Conservation (phyloP, 2,888 invertebrate species). For the Tromatobia lineatoria region DNA sequence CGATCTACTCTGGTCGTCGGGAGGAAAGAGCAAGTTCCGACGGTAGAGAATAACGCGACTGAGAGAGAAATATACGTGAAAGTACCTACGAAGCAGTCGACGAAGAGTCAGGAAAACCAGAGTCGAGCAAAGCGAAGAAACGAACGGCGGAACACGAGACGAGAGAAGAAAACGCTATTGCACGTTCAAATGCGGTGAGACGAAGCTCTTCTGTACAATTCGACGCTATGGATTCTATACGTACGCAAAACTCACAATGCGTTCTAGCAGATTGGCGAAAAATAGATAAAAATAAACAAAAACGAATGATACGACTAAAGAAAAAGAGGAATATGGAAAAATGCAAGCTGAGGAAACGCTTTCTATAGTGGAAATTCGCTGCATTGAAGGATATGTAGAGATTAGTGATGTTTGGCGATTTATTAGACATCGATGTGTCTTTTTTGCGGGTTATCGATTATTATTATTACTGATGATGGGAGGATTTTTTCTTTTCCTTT, state of each 20-base stretch:
- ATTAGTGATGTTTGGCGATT: too few species aligned
- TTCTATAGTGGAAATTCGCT: slow-evolving; percentile 1
- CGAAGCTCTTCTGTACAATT: slow-evolving; percentile 11
- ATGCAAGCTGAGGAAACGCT: slow-evolving; percentile 11
- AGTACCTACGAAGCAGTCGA: slow-evolving; percentile 8
- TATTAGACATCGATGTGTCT: too few species aligned
- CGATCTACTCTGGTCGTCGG: not conserved
- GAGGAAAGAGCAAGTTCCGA: not conserved
- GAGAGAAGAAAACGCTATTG: slow-evolving; percentile 6
- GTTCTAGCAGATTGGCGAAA: not conserved
- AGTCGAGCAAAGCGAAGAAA: not conserved
- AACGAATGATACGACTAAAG: too few species aligned
- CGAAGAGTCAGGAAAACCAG: slow-evolving; percentile 6
- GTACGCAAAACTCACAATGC: not conserved
- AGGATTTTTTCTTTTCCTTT: too few species aligned
- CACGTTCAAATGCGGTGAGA: slow-evolving; percentile 15
- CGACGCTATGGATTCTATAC: slow-evolving; percentile 16
- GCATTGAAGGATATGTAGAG: not conserved
- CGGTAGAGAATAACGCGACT: not conserved
- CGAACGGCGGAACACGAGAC: not conserved
- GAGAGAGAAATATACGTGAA: not conserved
- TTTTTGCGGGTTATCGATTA: too few species aligned
- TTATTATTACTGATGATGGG: too few species aligned
- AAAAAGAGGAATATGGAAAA: slow-evolving; percentile 36
- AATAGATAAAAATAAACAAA: not conserved